Percentiles rank a stretch among this genome's conserved stretches.
These are phyloP conservation scores for Cephus pygmeus DNA, from an alignment of 2,888 invertebrate species.

Conservation along the genomic window DNA sequence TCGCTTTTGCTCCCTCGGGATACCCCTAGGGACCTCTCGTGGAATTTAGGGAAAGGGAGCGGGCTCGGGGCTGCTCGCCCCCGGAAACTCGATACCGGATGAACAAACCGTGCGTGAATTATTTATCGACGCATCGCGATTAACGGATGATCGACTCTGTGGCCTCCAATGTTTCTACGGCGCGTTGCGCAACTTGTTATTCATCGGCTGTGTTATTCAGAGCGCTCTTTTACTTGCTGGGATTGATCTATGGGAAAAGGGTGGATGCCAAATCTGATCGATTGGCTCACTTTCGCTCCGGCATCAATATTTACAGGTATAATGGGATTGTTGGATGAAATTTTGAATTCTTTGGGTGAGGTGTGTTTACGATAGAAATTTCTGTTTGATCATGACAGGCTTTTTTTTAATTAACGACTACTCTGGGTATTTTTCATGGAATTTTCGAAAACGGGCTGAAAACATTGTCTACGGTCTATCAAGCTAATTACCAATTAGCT, in stretches of 20 bases:
- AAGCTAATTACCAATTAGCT: neutral
- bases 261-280: neutral
- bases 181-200: neutral
- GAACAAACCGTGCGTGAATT: neutral
- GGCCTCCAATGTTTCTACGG: neutral
- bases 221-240: neutral
- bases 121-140: neutral
- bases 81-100: neutral
- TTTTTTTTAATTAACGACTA: neutral
- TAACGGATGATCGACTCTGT: neutral
- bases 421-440: neutral
- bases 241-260: neutral
- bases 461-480: neutral
- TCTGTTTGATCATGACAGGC: neutral
- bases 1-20: neutral
- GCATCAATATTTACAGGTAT: neutral
- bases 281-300: neutral
- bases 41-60: neutral
- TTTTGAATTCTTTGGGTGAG: neutral
- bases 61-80: neutral
- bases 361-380: neutral
- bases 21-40: neutral
- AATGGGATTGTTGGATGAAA: neutral
- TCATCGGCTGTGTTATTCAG: neutral
- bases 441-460: neutral